These are phyloP conservation scores for Cataglyphis altisquamis DNA, from an alignment of 2,888 invertebrate species.

Conservation along the genomic window DNA sequence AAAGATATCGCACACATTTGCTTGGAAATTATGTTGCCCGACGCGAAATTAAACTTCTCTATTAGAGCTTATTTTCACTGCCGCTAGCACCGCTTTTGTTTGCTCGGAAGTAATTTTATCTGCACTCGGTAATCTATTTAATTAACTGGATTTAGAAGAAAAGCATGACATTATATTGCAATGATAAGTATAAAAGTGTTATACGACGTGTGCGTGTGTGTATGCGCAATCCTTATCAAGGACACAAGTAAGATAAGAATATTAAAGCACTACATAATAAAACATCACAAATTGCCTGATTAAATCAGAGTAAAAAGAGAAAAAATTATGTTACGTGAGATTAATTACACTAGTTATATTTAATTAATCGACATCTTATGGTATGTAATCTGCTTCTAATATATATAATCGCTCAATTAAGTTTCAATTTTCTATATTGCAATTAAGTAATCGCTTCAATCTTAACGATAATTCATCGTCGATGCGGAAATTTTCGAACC, in stretches of 20 bases:
- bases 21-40: not conserved
- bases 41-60: not conserved
- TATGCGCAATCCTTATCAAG: not conserved
- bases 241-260: not conserved
- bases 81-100: not conserved
- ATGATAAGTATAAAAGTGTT: not conserved
- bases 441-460: not conserved
- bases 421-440: not conserved
- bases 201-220: not conserved
- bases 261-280: not conserved
- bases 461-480: not conserved
- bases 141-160: not conserved
- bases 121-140: not conserved
- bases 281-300: not conserved
- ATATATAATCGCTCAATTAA: not conserved
- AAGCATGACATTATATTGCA: not conserved
- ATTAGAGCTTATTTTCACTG: not conserved
- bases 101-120: not conserved
- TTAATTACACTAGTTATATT: not conserved
- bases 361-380: not conserved
- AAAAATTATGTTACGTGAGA: not conserved
- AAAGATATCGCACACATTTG: not conserved
- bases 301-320: not conserved
- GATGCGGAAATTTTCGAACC: not conserved
- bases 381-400: not conserved